Evolutionary conservation across 1,140 invertebrate species (phyloP), one percentile per base, ranked within the genome.

Genomic region (Drosophila novamexicana): DNA sequence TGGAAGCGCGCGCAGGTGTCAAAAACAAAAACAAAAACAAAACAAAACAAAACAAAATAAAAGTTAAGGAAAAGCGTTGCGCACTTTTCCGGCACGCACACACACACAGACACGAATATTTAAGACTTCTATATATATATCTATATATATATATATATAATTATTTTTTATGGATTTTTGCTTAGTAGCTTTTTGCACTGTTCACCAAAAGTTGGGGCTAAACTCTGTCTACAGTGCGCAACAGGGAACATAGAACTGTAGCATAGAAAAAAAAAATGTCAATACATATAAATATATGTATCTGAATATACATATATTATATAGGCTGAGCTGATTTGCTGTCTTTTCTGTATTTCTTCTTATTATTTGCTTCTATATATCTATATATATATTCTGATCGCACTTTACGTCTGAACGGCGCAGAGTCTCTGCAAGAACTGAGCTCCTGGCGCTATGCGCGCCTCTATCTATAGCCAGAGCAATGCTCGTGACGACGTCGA

Each of bases 351-450:
- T 37, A 34, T 45, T 16, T 40, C 6, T 53, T 34, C 42, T 42
- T 39, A 16, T 50, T 9, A 14, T 12, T 18, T 45, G n/a, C 6
- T 49, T 37, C 18, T 32, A 14, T 68, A 37, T n/a, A 37, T 58
- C 10, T 18, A 42, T 49, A 40, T 70, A 49, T 68, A 39, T 53
- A 14, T 74, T 75, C 62, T 9, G 49, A 45, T 72, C 65, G 58
- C 57, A 59, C 57, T 34, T 9, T 53, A 66, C 76, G 76, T 90
- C 73, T 86, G 71, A 18, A 77, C 80, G 72, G 61, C 70, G 63
- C 80, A 66, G 74, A 79, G 85, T 90, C 68, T 75, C 62, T 85
- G 81, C 81, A 85, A 82, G 79, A 90, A 90, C 79, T 90, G 85
- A 90, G 74, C 64, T 81, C 54, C 71, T 81, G 63, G 37, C 52